phyloP scores from a whole-genome alignment of 2,797 vertebrate species.

The Peromyscus nudipes region DNA sequence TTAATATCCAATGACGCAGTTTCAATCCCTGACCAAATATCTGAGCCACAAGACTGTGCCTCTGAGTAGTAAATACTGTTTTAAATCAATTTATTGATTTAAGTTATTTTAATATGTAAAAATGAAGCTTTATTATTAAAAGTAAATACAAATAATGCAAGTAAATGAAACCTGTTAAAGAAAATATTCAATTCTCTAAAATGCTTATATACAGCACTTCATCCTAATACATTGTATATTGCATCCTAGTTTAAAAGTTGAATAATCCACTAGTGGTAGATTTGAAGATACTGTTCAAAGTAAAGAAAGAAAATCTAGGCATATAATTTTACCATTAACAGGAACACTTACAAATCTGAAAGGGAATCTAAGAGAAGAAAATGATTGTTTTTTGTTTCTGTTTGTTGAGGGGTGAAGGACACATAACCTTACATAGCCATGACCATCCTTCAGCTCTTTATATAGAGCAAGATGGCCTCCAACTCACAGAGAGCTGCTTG shows the following conservation, averaged over 20 bases:
- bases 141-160: neutral
- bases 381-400: no score
- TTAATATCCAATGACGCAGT: neutral
- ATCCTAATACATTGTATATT: neutral
- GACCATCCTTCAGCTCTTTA: no score
- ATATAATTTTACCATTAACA: neutral
- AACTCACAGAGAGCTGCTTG: no score
- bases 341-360: neutral
- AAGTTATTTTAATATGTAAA: neutral
- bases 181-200: neutral
- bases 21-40: neutral
- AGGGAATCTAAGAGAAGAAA: neutral
- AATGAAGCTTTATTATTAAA: neutral
- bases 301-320: neutral
- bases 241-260: neutral
- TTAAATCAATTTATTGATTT: no score
- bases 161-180: neutral
- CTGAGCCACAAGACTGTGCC: neutral
- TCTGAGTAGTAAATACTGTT: no score
- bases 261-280: constrained; percentile 22
- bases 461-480: no score
- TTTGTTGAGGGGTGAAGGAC: no score
- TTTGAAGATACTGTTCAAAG: neutral
- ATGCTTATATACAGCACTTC: neutral
- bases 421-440: no score